Evolutionary conservation across 1,140 invertebrate species (phyloP).

Genomic region (Psilanteris sp.): DNA sequence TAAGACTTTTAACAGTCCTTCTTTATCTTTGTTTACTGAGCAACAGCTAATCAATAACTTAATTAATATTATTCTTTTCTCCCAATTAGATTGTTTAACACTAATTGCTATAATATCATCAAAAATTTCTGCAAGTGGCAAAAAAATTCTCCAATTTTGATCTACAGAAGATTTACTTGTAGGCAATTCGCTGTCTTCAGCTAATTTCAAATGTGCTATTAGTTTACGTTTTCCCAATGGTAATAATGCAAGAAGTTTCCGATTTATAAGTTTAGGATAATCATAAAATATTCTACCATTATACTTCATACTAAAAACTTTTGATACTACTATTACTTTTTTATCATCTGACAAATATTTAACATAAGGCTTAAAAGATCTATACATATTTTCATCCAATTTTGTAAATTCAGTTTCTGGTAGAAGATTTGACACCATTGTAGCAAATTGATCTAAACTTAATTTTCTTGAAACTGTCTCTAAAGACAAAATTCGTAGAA

Average conservation of each 20-base stretch:
- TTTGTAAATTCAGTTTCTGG: too few relatives aligned
- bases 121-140: conserved; percentile 64
- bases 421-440: conserved; percentile 1
- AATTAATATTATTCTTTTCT: conserved; percentile 25
- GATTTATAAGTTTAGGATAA: conserved; percentile 26
- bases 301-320: conserved; percentile 63
- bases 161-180: too few relatives aligned
- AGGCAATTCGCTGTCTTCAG: conserved; percentile 25
- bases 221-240: conserved; percentile 58
- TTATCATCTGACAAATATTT: conserved; percentile 59
- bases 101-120: conserved; percentile 63
- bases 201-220: conserved; percentile 65
- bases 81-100: conserved; percentile 3
- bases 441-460: not conserved
- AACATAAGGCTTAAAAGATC: too few relatives aligned
- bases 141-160: conserved; percentile 46
- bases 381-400: too few relatives aligned
- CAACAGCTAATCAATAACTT: conserved; percentile 67
- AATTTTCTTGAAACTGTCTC: not conserved
- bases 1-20: conserved; percentile 61
- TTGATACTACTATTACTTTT: conserved; percentile 41
- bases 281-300: conserved; percentile 56
- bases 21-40: conserved; percentile 66
- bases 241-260: conserved; percentile 57
- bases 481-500: not conserved